Evolutionary conservation across 2,113 vertebrate genomes (phyloP).

Genomic region (Cryptotis parvus): DNA sequence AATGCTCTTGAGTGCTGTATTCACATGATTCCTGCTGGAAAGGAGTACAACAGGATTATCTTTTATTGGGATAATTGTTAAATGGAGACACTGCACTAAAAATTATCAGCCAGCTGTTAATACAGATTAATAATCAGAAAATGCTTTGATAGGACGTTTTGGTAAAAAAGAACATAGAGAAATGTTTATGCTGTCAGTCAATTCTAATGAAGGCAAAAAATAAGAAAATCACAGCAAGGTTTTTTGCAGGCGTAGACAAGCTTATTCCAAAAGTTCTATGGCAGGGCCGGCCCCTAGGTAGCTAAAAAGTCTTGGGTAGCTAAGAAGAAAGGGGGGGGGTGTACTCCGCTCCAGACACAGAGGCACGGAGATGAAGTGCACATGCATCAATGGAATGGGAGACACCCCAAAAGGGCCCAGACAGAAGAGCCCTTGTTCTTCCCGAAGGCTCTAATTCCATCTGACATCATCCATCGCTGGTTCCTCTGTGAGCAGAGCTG

Average conservation of each 20-base stretch:
- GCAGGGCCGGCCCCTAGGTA: not conserved
- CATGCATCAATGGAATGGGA: not conserved
- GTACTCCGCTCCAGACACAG: too few species aligned
- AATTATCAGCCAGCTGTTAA: not conserved
- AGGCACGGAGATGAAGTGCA: too few species aligned
- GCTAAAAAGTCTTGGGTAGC: not conserved
- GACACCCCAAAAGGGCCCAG: not conserved
- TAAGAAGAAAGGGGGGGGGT: not conserved
- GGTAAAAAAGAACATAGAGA: not conserved
- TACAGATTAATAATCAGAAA: constrained; percentile 9
- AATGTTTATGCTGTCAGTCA: not conserved
- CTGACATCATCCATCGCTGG: accelerated
- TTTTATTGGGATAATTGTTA: not conserved
- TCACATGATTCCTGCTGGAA: not conserved
- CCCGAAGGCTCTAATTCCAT: accelerated
- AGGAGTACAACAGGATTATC: not conserved
- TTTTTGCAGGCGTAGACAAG: not conserved
- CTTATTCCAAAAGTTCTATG: not conserved
- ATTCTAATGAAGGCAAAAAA: not conserved
- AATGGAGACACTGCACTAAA: not conserved
- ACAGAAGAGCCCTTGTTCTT: not conserved
- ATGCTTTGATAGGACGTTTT: not conserved
- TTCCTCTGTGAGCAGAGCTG: too few species aligned
- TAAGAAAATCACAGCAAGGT: not conserved
- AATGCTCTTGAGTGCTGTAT: not conserved